phyloP scores from a whole-genome alignment of 2,888 invertebrate species.

The Electrophaes corylata region DNA sequence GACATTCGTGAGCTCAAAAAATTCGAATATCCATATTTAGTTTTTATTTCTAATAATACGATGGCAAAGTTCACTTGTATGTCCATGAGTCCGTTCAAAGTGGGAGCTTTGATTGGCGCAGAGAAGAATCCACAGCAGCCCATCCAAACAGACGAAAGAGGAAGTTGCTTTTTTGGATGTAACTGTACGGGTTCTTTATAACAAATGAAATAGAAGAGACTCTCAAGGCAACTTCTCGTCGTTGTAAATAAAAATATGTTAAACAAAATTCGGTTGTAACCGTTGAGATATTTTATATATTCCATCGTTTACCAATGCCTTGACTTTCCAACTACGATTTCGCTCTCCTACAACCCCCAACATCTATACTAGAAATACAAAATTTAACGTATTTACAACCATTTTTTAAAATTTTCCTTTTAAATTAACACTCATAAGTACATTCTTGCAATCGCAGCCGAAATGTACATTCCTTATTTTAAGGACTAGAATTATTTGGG shows the following conservation, averaged over 20 bases:
- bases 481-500: slow-evolving; percentile 78
- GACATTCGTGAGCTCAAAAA: slow-evolving; percentile 76
- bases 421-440: slow-evolving; percentile 81
- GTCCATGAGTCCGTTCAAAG: slow-evolving; percentile 38
- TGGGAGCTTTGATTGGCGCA: slow-evolving; percentile 45
- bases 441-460: slow-evolving; percentile 77
- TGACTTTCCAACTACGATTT: slow-evolving; percentile 61
- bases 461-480: slow-evolving; percentile 78
- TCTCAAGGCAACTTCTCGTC: slow-evolving; percentile 49
- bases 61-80: slow-evolving; percentile 60
- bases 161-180: slow-evolving; percentile 81
- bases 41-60: slow-evolving; percentile 53
- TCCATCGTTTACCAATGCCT: slow-evolving; percentile 57
- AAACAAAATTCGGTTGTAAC: slow-evolving; percentile 61
- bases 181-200: slow-evolving; percentile 71
- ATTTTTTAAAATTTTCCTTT: slow-evolving; percentile 69
- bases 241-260: slow-evolving; percentile 40
- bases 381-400: slow-evolving; percentile 85
- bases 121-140: slow-evolving; percentile 72
- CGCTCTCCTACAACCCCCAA: slow-evolving; percentile 48
- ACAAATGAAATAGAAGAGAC: slow-evolving; percentile 32
- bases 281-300: slow-evolving; percentile 60
- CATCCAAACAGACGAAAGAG: slow-evolving; percentile 79
- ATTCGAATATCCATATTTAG: slow-evolving; percentile 72
- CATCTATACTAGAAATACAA: slow-evolving; percentile 84